Base-by-base conservation (phyloP, 2,113 vertebrate species). In the Pluvialis apricaria region DNA sequence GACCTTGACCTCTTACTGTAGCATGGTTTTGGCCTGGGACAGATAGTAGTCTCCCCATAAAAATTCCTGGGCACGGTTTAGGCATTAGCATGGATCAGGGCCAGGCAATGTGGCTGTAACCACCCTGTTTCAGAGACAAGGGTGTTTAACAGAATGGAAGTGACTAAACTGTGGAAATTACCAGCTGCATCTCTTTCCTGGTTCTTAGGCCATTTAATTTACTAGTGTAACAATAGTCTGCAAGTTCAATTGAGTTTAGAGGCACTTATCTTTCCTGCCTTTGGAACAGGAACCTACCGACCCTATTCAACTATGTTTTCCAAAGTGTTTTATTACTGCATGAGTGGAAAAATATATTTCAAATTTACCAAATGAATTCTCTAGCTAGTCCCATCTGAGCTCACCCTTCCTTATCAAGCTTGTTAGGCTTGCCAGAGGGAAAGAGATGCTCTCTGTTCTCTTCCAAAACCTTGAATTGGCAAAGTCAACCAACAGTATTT, bases 21-120 rank as follows among this genome's bases (percentile, higher is more conserved):
- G 28, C 34, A 8, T 4, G 6, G 13, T 14, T 71, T 49, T 6
- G 11, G 29, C 49, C 45, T 57, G 54, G 31, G 11, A 76, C 40
- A 44, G 40, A 6, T 47, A 11, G 15, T 11, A 32, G 6, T 34
- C 8, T n/a, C 17, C 8, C 16, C 2, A 2, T 1, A 0, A 38
- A 44, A 75, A 45, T 64, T 3, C 29, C 68, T 61, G 40, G 31
- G n/a, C 8, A 14, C 8, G 36, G 10, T 61, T 72, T 24, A 88
- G 28, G 31, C 8, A 34, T 51, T 69, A 61, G 40, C 13, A 36
- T 5, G 21, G 21, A 78, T 3, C 8, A 65, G 14, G 10, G 49
- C 51, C 10, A 38, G 58, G 49, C 42, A 69, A 45, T 8, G 2
- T 34, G 21, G 20, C 42, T 52, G 13, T 25, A 58, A 51, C 15